Percentiles rank a stretch among this genome's conserved stretches.
Conservation (phyloP, 2,888 invertebrate species). For the Sylvicola cinctus region DNA sequence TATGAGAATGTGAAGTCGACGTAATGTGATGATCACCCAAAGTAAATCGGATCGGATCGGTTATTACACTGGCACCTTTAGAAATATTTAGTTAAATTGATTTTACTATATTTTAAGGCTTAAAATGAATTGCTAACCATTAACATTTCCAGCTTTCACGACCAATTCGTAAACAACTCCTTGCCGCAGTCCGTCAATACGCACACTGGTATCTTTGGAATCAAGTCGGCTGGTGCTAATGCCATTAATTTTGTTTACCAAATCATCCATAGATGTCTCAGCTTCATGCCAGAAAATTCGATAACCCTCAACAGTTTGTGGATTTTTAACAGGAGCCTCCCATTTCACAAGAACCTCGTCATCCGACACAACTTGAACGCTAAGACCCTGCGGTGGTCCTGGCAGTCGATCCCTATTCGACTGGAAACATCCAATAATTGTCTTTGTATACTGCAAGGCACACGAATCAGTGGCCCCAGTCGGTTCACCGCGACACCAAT, state of each 20-base stretch:
- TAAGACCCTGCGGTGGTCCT: slow-evolving; percentile 53
- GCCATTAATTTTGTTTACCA: slow-evolving; percentile 13
- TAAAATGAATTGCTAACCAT: too few relatives aligned
- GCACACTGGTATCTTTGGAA: slow-evolving; percentile 48
- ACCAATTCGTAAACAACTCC: slow-evolving; percentile 59
- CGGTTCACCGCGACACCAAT: slow-evolving; percentile 65
- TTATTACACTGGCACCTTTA: slow-evolving; percentile 49
- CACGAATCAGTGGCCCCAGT: slow-evolving; percentile 42
- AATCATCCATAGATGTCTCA: slow-evolving; percentile 19
- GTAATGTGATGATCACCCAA: slow-evolving; percentile 53
- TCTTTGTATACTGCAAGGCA: slow-evolving; percentile 48
- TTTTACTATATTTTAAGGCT: too few relatives aligned
- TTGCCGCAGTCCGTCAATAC: slow-evolving; percentile 47
- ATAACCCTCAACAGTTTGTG: slow-evolving; percentile 62
- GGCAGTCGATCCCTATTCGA: slow-evolving; percentile 57
- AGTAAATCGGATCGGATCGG: slow-evolving; percentile 51
- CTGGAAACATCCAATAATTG: slow-evolving; percentile 63
- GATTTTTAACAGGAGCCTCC: slow-evolving; percentile 66
- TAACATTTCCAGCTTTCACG: slow-evolving; percentile 60
- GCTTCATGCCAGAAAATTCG: slow-evolving; percentile 60
- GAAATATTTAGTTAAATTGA: slow-evolving; percentile 3
- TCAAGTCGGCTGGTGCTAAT: slow-evolving; percentile 39
- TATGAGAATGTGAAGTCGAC: slow-evolving; percentile 33
- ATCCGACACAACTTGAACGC: slow-evolving; percentile 32
- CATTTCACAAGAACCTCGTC: slow-evolving; percentile 43